Evolutionary conservation across 1,140 invertebrate genomes (phyloP).

Genomic region (Gonatopus flavifemur): DNA sequence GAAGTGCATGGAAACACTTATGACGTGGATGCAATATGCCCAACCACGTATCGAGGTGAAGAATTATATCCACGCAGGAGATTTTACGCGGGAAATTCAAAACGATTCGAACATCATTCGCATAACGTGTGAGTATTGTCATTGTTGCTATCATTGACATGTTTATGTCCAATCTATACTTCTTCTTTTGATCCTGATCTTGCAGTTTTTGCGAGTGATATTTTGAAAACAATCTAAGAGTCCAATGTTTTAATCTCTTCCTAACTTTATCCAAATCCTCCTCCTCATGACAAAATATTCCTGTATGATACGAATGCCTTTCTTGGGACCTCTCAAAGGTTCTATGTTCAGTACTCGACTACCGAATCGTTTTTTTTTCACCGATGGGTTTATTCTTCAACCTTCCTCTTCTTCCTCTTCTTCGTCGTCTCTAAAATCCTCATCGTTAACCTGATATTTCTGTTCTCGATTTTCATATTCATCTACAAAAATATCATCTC

Average conservation of each 20-base stretch:
- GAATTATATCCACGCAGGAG: no score
- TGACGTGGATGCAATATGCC: no score
- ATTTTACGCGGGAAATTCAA: no score
- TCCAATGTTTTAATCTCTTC: constrained; percentile 88
- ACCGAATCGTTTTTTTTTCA: constrained; percentile 60
- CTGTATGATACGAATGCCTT: constrained; percentile 78
- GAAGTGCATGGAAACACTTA: no score
- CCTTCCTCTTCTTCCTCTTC: constrained; percentile 18
- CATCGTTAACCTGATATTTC: constrained; percentile 2
- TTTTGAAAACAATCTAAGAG: constrained; percentile 85
- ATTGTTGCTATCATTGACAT: constrained; percentile 32
- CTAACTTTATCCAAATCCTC: constrained; percentile 80
- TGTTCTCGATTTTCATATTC: constrained; percentile 33
- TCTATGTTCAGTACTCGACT: constrained; percentile 73
- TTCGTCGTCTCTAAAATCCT: constrained; percentile 17
- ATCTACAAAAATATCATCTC: no score
- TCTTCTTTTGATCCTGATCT: constrained; percentile 74
- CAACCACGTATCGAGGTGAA: no score
- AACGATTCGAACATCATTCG: no score
- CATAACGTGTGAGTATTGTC: no score
- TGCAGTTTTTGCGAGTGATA: constrained; percentile 79
- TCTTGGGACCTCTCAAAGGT: constrained; percentile 70
- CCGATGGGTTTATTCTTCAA: constrained; percentile 33
- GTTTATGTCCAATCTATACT: constrained; percentile 66
- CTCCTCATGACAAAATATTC: constrained; percentile 80